Evolutionary conservation across 2,888 invertebrate genomes (phyloP).

Genomic region (Therioaphis trifolii): DNA sequence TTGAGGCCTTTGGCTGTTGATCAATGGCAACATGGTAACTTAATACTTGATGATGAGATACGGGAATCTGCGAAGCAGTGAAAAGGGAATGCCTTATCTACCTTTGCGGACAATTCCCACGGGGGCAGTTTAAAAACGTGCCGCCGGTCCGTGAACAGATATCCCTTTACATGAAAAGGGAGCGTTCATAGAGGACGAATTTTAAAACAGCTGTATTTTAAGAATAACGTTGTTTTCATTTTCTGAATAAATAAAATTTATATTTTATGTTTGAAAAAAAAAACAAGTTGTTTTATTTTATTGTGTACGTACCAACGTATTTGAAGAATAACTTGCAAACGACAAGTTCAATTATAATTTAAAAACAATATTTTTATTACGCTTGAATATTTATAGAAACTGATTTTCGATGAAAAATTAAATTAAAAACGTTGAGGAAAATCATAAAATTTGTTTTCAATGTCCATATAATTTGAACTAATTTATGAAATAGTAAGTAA

Average conservation of each 20-base stretch:
- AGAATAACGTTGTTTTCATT: not conserved
- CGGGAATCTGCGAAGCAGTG: slow-evolving; percentile 5
- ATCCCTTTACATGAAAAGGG: slow-evolving; percentile 28
- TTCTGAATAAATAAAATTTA: not conserved
- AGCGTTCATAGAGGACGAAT: slow-evolving; percentile 13
- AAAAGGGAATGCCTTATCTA: slow-evolving; percentile 29
- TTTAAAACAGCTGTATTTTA: slow-evolving; percentile 2
- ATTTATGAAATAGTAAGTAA: too few relatives aligned
- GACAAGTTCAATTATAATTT: too few relatives aligned
- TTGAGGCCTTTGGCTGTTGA: slow-evolving; percentile 33
- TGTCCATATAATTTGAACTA: too few relatives aligned
- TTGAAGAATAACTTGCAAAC: too few relatives aligned
- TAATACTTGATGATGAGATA: slow-evolving; percentile 51
- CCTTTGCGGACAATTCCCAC: slow-evolving; percentile 27
- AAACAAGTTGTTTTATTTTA: too few relatives aligned
- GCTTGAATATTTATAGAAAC: too few relatives aligned
- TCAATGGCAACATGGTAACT: slow-evolving; percentile 45
- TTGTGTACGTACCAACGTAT: too few relatives aligned
- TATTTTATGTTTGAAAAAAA: not conserved
- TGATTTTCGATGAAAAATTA: too few relatives aligned
- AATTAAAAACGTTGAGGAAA: too few relatives aligned
- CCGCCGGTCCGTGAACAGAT: slow-evolving; percentile 25
- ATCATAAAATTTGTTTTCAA: too few relatives aligned
- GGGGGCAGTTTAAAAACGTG: slow-evolving; percentile 42
- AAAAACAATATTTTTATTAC: too few relatives aligned